Base-by-base conservation (phyloP, 2,797 vertebrate species). In the Centropyge bicolor region DNA sequence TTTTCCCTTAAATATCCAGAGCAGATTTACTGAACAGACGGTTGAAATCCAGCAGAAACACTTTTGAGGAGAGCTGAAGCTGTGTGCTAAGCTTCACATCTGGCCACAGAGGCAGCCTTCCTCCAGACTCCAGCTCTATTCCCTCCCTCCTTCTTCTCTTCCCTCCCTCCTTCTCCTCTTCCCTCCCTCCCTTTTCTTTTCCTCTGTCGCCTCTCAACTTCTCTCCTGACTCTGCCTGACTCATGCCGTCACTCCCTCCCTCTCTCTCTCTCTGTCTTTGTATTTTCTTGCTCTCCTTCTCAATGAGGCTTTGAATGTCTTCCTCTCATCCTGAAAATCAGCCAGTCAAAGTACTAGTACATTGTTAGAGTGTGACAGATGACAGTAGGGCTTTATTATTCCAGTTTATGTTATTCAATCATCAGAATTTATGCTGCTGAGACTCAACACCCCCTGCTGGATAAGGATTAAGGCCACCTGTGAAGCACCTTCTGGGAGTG, bases 31-130 rank as follows among this genome's bases (percentile, higher is more conserved):
- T 45, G 64, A 90, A 48, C 38, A 66, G 61, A 59, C 70, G 62
- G 66, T 78, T 76, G 62, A 83, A 78, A 88, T 89, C 90, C 91
- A 64, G 77, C 59, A 75, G 82, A 68, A 88, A 72, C 63, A 66
- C 84, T 55, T 40, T 72, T 69, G 82, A 87, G 83, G 81, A 74
- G 88, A 88, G 82, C 64, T 90, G 79, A 48, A 77, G 67, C 61
- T 19, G 80, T 88, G 86, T 90, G 89, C 86, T 85, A 62, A 87
- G 84, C 88, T 89, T 95, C 93, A 94, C 95, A 87, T 94, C 89
- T 79, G 95, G 92, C 90, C 84, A 49, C 78, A 92, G 90, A 91
- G 87, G 92, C 89, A 93, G 81, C 88, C 86, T 80, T 84, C 82
- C 24, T 66, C 75, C 86, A 91, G 81, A 78, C 88, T 90, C 89